Evolutionary conservation across 2,113 vertebrate genomes (phyloP), one percentile per base, ranked within the genome.

Genomic region (Indri indri): DNA sequence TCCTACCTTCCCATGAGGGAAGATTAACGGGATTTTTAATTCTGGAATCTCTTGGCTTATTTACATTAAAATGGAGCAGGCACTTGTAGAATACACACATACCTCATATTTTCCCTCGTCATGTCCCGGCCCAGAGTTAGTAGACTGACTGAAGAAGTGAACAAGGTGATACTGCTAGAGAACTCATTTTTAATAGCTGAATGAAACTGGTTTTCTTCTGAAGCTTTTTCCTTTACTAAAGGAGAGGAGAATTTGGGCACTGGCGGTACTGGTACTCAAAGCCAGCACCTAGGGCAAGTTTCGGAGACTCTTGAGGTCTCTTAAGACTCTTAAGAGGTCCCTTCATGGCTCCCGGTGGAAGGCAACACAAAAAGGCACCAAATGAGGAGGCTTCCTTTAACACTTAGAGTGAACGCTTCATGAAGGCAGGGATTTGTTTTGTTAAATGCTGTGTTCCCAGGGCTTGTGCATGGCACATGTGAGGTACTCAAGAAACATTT

Each of bases 161-260:
- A 27, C n/a, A 61, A 52, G 45, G n/a, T 82, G 32, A n/a, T 30
- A 47, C 1, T 76, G 34, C 23, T 63, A 59, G 88, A 92, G 45
- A 87, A 89, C 93, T 74, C 20, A 57, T 22, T 76, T 87, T 77
- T 70, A 73, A 23, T 17, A 79, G 20, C 25, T 37, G n/a, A 76
- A 82, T 37, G 52, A 87, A 87, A 76, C 30, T 23, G n/a, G 13
- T 93, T 90, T 94, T 66, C 32, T 52, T 88, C 45, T 7, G 71
- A 85, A 88, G 80, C 11, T 37, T 93, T 86, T 95, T 92, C 76
- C 59, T 94, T 80, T 61, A 10, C 27, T 71, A 80, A 76, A 92
- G 45, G 65, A 71, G 95, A 23, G 30, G 50, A 37, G 20, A 25
- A 23, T 61, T 74, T 79, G 42, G 34, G 63, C 42, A 50, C 34